Percentiles rank a stretch among this genome's conserved stretches.
These are phyloP conservation scores for Cecropterus lyciades DNA, from an alignment of 1,140 invertebrate genomes.

Conservation along the genomic window DNA sequence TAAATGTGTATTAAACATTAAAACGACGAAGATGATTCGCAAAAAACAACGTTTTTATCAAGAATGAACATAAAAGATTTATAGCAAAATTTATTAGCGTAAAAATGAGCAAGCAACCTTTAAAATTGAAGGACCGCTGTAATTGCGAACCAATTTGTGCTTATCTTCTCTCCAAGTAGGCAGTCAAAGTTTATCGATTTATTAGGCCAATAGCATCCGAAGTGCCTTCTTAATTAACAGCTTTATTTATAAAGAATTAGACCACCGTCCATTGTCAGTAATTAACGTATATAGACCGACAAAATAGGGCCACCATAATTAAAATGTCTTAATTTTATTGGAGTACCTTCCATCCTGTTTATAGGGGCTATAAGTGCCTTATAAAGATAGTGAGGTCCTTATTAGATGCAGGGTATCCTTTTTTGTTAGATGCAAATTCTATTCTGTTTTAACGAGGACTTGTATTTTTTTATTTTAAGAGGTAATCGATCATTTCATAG, in stretches of 20 bases:
- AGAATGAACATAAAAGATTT: background rate
- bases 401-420: slow-evolving; percentile 34
- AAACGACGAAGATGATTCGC: too few relatives aligned
- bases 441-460: slow-evolving; percentile 6
- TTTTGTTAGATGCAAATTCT: slow-evolving; percentile 9
- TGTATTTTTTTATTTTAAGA: background rate
- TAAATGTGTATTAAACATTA: too few relatives aligned
- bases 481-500: too few relatives aligned
- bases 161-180: slow-evolving; percentile 69
- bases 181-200: slow-evolving; percentile 71
- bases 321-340: slow-evolving; percentile 82
- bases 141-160: slow-evolving; percentile 63
- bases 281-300: slow-evolving; percentile 65
- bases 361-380: slow-evolving; percentile 52
- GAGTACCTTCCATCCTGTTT: slow-evolving; percentile 59
- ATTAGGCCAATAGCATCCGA: slow-evolving; percentile 66
- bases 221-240: slow-evolving; percentile 75
- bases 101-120: slow-evolving; percentile 4
- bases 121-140: slow-evolving; percentile 35
- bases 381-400: slow-evolving; percentile 56
- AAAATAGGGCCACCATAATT: slow-evolving; percentile 75
- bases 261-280: slow-evolving; percentile 61
- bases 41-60: too few relatives aligned
- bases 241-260: slow-evolving; percentile 73
- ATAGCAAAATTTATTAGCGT: background rate